A percentile compares a stretch with the other conserved stretches of the same genome.
Evolutionary conservation across 2,888 invertebrate genomes (phyloP).

Genomic region (Harpalus rubripes): DNA sequence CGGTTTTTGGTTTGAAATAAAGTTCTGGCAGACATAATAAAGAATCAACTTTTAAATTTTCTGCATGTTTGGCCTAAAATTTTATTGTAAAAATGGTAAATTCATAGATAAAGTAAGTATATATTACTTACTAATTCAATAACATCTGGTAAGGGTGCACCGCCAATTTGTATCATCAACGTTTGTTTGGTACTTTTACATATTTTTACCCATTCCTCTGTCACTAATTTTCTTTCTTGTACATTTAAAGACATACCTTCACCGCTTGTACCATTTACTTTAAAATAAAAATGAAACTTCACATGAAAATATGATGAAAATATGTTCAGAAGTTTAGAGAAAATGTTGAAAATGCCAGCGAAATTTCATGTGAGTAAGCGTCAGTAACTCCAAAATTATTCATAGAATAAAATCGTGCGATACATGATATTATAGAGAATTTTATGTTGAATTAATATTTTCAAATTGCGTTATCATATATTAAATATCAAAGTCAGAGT

Average conservation of each 20-base stretch:
- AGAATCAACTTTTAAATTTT: constrained; percentile 82
- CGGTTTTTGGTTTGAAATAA: constrained; percentile 85
- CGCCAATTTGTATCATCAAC: constrained; percentile 87
- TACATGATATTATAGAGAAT: too few relatives aligned
- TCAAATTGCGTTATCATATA: too few relatives aligned
- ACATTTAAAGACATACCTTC: constrained; percentile 86
- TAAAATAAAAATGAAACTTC: constrained; percentile 62
- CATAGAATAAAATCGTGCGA: too few relatives aligned
- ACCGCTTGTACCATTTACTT: constrained; percentile 90
- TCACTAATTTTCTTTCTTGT: constrained; percentile 83
- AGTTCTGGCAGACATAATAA: constrained; percentile 87
- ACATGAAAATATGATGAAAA: too few relatives aligned
- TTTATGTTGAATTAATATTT: too few relatives aligned
- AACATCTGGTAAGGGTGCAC: constrained; percentile 84
- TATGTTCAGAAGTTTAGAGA: too few relatives aligned
- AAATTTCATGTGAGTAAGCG: too few relatives aligned
- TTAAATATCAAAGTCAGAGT: too few relatives aligned
- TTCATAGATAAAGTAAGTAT: too few relatives aligned
- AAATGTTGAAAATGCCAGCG: too few relatives aligned
- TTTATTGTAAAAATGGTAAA: background rate
- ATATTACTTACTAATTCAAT: constrained; percentile 83
- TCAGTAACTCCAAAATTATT: too few relatives aligned
- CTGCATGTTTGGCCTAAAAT: constrained; percentile 84
- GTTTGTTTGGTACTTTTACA: constrained; percentile 80
- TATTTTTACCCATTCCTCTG: constrained; percentile 83